Evolutionary conservation across 1,140 invertebrate species (phyloP), one percentile per base, ranked within the genome.

Genomic region (Lepidostoma basale): DNA sequence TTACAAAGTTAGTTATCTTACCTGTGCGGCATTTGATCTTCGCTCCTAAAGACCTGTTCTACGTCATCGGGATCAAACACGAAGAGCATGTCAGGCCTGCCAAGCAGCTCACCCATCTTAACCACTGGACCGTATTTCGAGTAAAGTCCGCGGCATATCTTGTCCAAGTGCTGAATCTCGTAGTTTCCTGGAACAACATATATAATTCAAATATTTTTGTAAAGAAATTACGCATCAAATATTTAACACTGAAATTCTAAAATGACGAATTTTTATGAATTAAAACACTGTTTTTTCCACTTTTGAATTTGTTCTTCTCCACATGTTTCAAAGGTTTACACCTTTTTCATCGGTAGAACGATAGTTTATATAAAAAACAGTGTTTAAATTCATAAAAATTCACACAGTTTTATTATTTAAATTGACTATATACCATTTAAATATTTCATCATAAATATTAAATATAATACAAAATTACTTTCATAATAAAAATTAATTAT

Each of bases 31-130:
- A 92, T 85, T 12, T 79, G 77, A 74, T 93, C 91, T 77, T 93
- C 92, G 36, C 86, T 84, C 68, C 90, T 82, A 74, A 92, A 92
- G 18, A 93, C 88, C 65, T 87, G 87, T 73, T 92, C 87, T 23
- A 93, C 91, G 74, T 92, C 90, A 42, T 89, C 84, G 0, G 90
- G 89, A 74, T 92, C 87, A 76, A 90, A 92, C 4, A 94, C 83
- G 71, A 93, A 93, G 18, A 93, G 82, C 82, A 93, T 87, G 76
- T 93, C 90, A 1, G 91, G 90, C 75, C 90, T 85, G 1, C 90
- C 90, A 12, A 93, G 81, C 1, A 93, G 78, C 3, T 88, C 89
- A 3, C 86, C 87, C 69, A 93, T 85, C 79, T 90, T 91, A n/a
- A 91, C 91, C 52, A 92, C 89, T 58, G 88, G 85, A 0, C 92